These are phyloP conservation scores for Dasyurus viverrinus DNA, from an alignment of 2,113 vertebrate genomes.

Conservation along the genomic window DNA sequence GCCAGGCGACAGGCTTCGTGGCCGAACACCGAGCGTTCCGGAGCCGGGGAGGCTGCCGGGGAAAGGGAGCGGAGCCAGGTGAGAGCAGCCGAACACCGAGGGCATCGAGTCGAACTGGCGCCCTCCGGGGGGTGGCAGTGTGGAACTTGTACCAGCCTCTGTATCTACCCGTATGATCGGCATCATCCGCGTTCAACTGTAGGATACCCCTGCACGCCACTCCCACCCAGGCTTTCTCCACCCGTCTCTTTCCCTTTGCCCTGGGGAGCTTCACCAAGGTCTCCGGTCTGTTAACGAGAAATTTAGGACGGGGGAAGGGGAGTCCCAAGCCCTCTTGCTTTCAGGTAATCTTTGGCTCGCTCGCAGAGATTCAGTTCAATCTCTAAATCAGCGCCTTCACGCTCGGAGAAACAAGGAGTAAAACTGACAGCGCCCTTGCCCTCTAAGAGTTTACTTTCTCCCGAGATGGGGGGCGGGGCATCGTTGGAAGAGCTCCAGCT, in stretches of 20 bases:
- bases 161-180: background rate
- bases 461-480: background rate
- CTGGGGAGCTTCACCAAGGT: background rate
- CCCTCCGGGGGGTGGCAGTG: slow-evolving; percentile 8
- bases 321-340: too few relatives aligned
- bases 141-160: background rate
- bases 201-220: background rate
- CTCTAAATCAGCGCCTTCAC: background rate
- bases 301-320: too few relatives aligned
- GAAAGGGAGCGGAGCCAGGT: slow-evolving; percentile 67
- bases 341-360: too few relatives aligned
- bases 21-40: slow-evolving; percentile 72
- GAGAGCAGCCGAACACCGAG: slow-evolving; percentile 77
- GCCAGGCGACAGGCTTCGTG: slow-evolving; percentile 77
- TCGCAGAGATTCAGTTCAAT: too few relatives aligned
- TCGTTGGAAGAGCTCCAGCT: background rate
- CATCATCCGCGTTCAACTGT: background rate
- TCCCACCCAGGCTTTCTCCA: background rate
- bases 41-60: slow-evolving; percentile 62
- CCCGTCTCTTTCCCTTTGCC: background rate
- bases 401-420: background rate
- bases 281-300: background rate
- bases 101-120: slow-evolving; percentile 52
- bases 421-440: background rate
- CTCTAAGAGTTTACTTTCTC: background rate